Evolutionary conservation across 2,113 vertebrate genomes (phyloP), one percentile per base, ranked within the genome.

Genomic region (Gambusia holbrooki): DNA sequence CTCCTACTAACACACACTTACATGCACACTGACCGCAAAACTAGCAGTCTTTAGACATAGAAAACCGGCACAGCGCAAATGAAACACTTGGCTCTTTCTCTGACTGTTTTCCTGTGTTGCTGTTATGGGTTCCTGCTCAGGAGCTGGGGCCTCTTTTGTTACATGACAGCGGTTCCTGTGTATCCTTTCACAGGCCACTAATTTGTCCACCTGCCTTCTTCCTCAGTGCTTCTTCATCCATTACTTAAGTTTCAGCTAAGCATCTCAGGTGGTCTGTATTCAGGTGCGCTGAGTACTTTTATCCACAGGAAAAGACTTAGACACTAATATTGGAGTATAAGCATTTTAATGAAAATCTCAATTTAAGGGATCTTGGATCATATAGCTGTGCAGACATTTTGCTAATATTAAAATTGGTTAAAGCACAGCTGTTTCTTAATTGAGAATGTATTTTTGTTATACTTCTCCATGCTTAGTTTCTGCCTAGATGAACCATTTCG

Each of bases 81-180:
- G 63, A 81, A 85, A 82, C 88, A 87, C 85, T 89, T 85, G 83
- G 74, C 76, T 83, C 65, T 62, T 84, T 69, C 72, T 65, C 65
- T 86, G 69, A 37, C 33, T 25, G 67, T 89, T 85, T 92, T 93
- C 85, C 90, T 94, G 87, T 91, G 80, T 92, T 92, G 84, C 86
- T 94, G 91, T 94, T 94, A 84, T 92, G 90, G 90, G 86, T 94
- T 93, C 87, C 90, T 90, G 85, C 89, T 76, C 67, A 74, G 84
- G 77, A 77, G 84, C 89, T 81, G 68, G 80, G 76, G 76, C 68
- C 80, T 81, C 84, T 87, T 80, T 93, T 93, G 88, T 90, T 84
- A 19, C 3, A 63, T 88, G 87, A 92, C 92, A 89, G 87, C 37
- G 77, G 88, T 90, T 88, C 89, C 85, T 91, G 93, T 90, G 85